Base-by-base conservation (phyloP, 2,888 invertebrate species). In the Phyto melanocephala region DNA sequence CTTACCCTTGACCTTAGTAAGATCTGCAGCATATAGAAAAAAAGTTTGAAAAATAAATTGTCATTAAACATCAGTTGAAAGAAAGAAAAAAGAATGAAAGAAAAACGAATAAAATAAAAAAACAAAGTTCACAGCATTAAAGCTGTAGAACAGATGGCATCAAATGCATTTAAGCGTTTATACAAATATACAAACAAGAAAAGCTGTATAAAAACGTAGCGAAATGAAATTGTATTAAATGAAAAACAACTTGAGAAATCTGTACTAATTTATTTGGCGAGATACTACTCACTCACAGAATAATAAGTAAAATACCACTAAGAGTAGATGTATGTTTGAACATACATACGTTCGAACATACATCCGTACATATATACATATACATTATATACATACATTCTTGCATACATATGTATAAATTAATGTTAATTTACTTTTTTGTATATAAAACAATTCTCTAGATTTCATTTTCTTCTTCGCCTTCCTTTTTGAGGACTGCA, bases 81-180 rank as follows among this genome's bases (percentile, higher is more conserved):
- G 33, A 50, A 67, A 17, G 11, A 47, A 47, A 77, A 28, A 28
- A 28, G 4, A 28, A 28, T 6, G 6, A 28, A 28, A 28, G 6
- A 28, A 28, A 28, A 28, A 3, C 3, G 6, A 3, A 28, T 5
- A 28, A 28, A 5, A 5, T 40, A 45, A 60, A 50, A 63, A 75
- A 47, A 70, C 20, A 62, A 3, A 58, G 28, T 56, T 80, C 58
- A 33, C 33, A 70, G 58, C 50, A 71, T 52, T 52, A 80, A 42
- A 71, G 58, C 76, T 65, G 24, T 76, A 47, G 52, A 81, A 54
- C 71, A 81, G 81, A 76, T 81, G 76, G 52, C 58, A 76, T 22
- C 70, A 65, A 76, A 76, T 76, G 71, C 60, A 71, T 76, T 81
- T 75, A 76, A 81, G 77, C 77, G 77, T 72, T n/a, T 22, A 67